Base-by-base conservation (phyloP, 1,140 invertebrate genomes). In the Eubasilissa regina region DNA sequence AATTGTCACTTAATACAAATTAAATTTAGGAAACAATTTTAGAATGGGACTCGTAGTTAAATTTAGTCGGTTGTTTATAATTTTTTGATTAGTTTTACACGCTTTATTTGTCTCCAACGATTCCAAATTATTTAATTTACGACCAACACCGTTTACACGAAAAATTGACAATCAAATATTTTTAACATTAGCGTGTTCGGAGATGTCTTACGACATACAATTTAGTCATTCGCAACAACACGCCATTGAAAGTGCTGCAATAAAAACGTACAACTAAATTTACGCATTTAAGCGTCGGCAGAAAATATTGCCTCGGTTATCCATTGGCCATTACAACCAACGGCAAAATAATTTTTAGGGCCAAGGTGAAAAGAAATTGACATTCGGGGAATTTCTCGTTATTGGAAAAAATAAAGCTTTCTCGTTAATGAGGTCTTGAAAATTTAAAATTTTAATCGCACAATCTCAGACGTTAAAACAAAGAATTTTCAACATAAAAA, bases 201-300 rank as follows among this genome's bases (percentile, higher is more conserved):
- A 25, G 68, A 73, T 55, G 51, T 55, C 25, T 73, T 11, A 21
- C 48, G 13, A 13, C 17, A 6, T 25, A 73, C 11, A 73, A 68
- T 45, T 68, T 17, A 68, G 68, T 53, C 68, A 53, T 55, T 73
- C 51, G 4, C 3, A 73, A 53, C 47, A 73, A 17, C 64, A 48
- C 64, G 64, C 64, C 64, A 68, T 48, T 0, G 64, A 47, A 15
- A 19, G 64, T 15, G 43, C 44, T 47, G 35, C 17, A 68, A 44
- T 68, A 68, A 68, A 68, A 62, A 15, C 48, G 48, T 51, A 3
- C 48, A 15, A 15, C 64, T 68, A 15, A 68, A 68, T 47, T 17
- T n/a, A 68, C 47, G 64, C 1, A n/a, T n/a, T 68, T 19, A 4
- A 48, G 45, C 64, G 19, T 35, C 8, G 43, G 10, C 43, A 45